These are phyloP conservation scores for Bombus pascuorum DNA, from an alignment of 1,140 invertebrate genomes.

Conservation along the genomic window DNA sequence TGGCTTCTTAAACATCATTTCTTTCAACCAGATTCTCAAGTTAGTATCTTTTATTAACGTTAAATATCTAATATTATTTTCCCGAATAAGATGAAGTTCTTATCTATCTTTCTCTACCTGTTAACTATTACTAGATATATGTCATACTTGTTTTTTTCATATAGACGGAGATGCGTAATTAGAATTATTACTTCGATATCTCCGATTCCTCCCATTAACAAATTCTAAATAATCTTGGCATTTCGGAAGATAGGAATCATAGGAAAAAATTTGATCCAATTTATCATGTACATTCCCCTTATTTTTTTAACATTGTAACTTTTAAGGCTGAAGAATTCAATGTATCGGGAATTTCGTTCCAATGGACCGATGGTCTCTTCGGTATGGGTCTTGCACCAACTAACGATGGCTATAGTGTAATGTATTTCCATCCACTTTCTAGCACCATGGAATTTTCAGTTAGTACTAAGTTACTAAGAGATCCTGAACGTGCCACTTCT, in stretches of 20 bases:
- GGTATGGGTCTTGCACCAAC: slow-evolving; percentile 86
- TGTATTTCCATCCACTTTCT: slow-evolving; percentile 90
- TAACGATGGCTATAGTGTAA: slow-evolving; percentile 86
- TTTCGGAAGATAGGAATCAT: neutral
- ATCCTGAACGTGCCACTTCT: slow-evolving; percentile 81
- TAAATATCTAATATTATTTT: neutral
- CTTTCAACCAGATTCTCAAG: slow-evolving; percentile 87
- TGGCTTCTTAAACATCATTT: slow-evolving; percentile 88
- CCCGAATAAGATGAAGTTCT: neutral
- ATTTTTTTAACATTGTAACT: neutral
- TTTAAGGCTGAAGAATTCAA: slow-evolving; percentile 86
- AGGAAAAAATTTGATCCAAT: neutral
- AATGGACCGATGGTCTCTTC: slow-evolving; percentile 90
- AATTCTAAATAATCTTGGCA: neutral
- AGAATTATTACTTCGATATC: no score
- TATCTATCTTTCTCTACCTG: neutral
- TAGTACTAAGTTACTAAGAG: slow-evolving; percentile 86
- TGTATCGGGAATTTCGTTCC: slow-evolving; percentile 88
- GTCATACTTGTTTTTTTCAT: neutral
- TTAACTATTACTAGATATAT: no score
- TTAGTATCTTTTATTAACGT: slow-evolving; percentile 29
- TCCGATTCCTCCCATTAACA: neutral
- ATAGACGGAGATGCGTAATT: neutral
- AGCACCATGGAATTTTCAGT: slow-evolving; percentile 89
- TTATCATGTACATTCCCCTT: neutral